Percentiles rank a stretch among this genome's conserved stretches.
phyloP scores from a whole-genome alignment of 2,888 invertebrate species.

The Nomada flava region DNA sequence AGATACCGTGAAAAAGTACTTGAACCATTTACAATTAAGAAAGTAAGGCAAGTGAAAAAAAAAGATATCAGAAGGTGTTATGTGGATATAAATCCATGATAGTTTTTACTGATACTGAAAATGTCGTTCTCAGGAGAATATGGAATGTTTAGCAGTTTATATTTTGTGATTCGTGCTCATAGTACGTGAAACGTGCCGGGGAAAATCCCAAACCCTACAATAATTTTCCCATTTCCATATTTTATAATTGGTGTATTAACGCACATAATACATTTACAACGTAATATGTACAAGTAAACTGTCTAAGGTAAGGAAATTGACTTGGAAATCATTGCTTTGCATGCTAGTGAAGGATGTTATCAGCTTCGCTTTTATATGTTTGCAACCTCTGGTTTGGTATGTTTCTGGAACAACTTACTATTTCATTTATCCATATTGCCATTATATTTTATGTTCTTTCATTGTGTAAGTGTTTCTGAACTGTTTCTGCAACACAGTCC shows the following conservation, averaged over 20 bases:
- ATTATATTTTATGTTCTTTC: not conserved
- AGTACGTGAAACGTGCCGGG: slow-evolving; percentile 17
- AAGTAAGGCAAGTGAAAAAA: not conserved
- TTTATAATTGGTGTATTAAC: slow-evolving; percentile 7
- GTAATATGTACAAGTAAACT: slow-evolving; percentile 18
- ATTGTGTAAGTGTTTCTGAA: too few relatives aligned
- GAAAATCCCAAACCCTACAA: slow-evolving; percentile 20
- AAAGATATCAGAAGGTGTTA: slow-evolving; percentile 49
- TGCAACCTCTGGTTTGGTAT: slow-evolving; percentile 28
- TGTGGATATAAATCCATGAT: slow-evolving; percentile 47
- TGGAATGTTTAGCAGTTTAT: slow-evolving; percentile 28
- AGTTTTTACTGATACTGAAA: slow-evolving; percentile 79
- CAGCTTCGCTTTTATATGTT: slow-evolving; percentile 42
- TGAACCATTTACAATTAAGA: too few relatives aligned
- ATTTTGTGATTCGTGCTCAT: slow-evolving; percentile 45
- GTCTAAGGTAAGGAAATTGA: slow-evolving; percentile 65
- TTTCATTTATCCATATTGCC: slow-evolving; percentile 10
- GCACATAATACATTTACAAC: slow-evolving; percentile 17
- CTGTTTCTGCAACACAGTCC: not conserved
- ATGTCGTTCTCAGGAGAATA: slow-evolving; percentile 68
- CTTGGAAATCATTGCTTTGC: slow-evolving; percentile 52
- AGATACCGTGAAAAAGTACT: not conserved
- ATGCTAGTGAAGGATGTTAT: slow-evolving; percentile 30
- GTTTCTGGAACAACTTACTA: slow-evolving; percentile 36
- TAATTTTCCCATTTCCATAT: slow-evolving; percentile 7